Evolutionary conservation across 2,113 vertebrate species (phyloP), one percentile per base, ranked within the genome.

Genomic region (Dunckerocampus dactyliophorus): DNA sequence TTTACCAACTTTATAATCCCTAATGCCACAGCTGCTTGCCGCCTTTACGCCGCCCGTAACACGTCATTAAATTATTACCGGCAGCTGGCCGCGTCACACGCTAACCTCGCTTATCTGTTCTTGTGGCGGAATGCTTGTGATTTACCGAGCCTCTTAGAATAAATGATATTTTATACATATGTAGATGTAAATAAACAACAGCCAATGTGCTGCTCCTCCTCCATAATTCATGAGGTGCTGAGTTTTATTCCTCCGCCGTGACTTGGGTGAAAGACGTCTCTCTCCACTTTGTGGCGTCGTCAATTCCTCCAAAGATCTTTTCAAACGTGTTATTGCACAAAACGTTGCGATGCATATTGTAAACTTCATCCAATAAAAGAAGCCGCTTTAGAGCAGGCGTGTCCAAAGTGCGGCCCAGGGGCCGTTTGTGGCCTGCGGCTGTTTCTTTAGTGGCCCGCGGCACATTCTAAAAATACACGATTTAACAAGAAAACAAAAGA

Each of bases 1-100:
- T 98, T 95, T 93, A 94, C 90, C 94, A 97, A 98, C 94, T 98
- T 98, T 95, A 94, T 95, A 97, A 97, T 95, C 94, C 93, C 94
- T 94, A 94, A 92, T 93, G 92, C 93, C 94, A 95, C 95, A 96
- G 97, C 95, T 98, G 94, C 90, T 93, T 91, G 90, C 88, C 92
- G 85, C 91, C 89, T 91, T 91, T 90, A 87, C 92, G 88, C 93
- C 88, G 91, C 90, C 94, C 92, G 89, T 93, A 94, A 94, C 92
- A 94, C 88, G 90, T 89, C 89, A 91, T 91, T 90, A 89, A 89
- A 92, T 91, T 92, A 92, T 92, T 91, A 92, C 89, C 89, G 88
- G 84, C 91, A 91, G 90, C 91, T 92, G 91, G 90, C 89, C 91
- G 80, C 85, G 53, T 80, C 76, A 81, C 88, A 87, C 86, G 88